Conservation (phyloP, 2,113 vertebrate genomes). For the Percopsis transmontana region DNA sequence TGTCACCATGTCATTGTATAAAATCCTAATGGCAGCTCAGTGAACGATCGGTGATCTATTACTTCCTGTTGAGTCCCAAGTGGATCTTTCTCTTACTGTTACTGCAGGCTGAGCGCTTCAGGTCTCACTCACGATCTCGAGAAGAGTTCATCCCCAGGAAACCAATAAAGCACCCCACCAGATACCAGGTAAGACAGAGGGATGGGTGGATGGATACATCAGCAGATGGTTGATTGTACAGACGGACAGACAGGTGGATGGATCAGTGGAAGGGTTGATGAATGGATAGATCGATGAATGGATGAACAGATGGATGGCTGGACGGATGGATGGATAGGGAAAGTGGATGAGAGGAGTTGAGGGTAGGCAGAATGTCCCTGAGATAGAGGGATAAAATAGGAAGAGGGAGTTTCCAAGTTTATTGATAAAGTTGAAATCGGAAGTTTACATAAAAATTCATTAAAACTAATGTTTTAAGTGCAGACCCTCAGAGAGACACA, state of each 20-base stretch:
- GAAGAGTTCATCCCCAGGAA: slow-evolving; percentile 86
- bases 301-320: not conserved
- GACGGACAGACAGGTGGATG: not conserved
- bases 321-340: not conserved
- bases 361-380: not conserved
- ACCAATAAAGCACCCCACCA: slow-evolving; percentile 88
- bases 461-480: no score
- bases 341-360: not conserved
- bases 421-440: no score
- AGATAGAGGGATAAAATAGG: slow-evolving; percentile 3
- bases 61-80: not conserved
- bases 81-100: slow-evolving; percentile 32
- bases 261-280: slow-evolving; percentile 3
- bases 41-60: no score
- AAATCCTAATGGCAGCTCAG: no score
- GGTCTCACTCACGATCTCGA: slow-evolving; percentile 78
- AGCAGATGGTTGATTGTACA: not conserved
- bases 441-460: no score
- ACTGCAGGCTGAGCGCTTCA: slow-evolving; percentile 85
- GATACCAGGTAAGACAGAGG: slow-evolving; percentile 86
- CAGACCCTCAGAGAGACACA: no score
- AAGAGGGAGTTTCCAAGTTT: slow-evolving; percentile 2
- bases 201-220: not conserved
- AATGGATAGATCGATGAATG: not conserved
- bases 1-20: no score